Percentiles rank a stretch among this genome's conserved stretches.
Conservation (phyloP, 2,888 invertebrate species). For the Hemistola chrysoprasaria region DNA sequence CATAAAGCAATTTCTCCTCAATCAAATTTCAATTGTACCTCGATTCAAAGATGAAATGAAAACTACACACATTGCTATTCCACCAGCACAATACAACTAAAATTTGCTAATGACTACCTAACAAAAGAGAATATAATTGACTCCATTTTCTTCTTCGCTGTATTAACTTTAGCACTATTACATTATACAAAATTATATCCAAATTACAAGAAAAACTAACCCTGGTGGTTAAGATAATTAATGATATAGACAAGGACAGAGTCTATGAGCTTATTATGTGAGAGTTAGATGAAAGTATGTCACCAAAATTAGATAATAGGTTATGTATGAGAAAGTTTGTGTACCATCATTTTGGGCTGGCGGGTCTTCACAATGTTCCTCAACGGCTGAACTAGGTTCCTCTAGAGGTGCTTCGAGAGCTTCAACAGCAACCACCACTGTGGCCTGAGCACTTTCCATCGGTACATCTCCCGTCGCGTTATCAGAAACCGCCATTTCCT, state of each 20-base stretch:
- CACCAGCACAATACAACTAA: background rate
- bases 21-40: no score
- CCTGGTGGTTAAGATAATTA: background rate
- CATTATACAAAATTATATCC: background rate
- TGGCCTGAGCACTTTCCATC: slow-evolving; percentile 49
- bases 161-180: slow-evolving; percentile 1
- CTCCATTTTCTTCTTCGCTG: slow-evolving; percentile 9
- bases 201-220: background rate
- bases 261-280: slow-evolving; percentile 28
- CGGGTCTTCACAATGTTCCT: slow-evolving; percentile 34
- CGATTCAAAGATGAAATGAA: background rate
- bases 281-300: slow-evolving; percentile 43
- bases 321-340: slow-evolving; percentile 59
- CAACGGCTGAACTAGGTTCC: slow-evolving; percentile 35
- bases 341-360: slow-evolving; percentile 46
- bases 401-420: slow-evolving; percentile 39
- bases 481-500: slow-evolving; percentile 77
- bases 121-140: slow-evolving; percentile 8
- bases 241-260: background rate
- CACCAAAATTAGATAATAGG: slow-evolving; percentile 57
- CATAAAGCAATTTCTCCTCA: no score
- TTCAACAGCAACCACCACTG: slow-evolving; percentile 40
- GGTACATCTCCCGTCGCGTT: slow-evolving; percentile 59
- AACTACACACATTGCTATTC: background rate
- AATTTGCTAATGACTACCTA: slow-evolving; percentile 8